Base-by-base conservation (phyloP, 2,113 vertebrate genomes). In the Takifugu bimaculatus region DNA sequence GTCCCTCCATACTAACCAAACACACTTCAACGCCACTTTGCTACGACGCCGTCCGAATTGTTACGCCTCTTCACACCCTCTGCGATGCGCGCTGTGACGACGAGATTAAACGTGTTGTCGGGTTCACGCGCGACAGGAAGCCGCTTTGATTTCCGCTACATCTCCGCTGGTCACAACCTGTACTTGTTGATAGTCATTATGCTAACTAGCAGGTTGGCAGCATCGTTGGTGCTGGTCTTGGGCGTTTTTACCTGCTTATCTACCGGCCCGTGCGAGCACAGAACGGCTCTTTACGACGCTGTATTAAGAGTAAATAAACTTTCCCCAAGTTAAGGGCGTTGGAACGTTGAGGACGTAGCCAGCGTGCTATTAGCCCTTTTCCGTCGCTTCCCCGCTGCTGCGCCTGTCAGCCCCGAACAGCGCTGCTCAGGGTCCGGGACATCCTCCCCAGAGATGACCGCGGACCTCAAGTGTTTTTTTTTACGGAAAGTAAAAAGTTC, bases 1-100 rank as follows among this genome's bases (percentile, higher is more conserved):
- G 76, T 72, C 72, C 75, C 76, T 87, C 88, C 88, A 91, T 91
- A 79, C 81, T 85, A 83, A 50, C 63, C 27, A 2, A 1, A 4
- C 26, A 50, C 27, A 2, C 63, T 29, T 15, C 20, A 13, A 12
- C 25, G 10, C 28, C 56, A 3, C 35, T 28, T 54, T 3, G 1
- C 43, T 59, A 54, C 64, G 35, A 1, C 2, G 59, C 53, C 14
- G 13, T 15, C 6, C 15, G 3, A 3, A 49, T 12, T 39, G 11
- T 1, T 39, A 6, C 3, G 35, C 35, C 35, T 10, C 5, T 3
- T 39, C 35, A 39, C 35, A 11, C 29, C 6, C 3, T 3, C 29
- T 6, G 29, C 29, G 20, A 20, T 20, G 20, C 20, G 20, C 20
- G 20, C 20, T 20, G 20, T 20, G 20, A 20, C 20, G 20, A 20